Percentiles rank a stretch among this genome's conserved stretches.
Conservation (phyloP, 2,888 invertebrate genomes). For the Lasioglossum vierecki region DNA sequence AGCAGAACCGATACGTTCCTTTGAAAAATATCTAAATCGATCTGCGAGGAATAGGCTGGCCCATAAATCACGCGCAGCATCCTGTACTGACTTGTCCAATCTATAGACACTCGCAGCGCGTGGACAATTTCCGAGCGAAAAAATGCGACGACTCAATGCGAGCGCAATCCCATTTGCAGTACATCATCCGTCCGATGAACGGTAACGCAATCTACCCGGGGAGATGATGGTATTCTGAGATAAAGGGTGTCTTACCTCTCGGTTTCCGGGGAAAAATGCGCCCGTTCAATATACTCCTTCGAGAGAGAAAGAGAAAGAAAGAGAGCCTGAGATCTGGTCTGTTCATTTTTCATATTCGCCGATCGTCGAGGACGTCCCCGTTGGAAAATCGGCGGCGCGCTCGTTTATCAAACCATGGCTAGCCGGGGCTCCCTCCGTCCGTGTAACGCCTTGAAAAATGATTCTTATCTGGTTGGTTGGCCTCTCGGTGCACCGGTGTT, state of each 20-base stretch:
- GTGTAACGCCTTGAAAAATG: slow-evolving; percentile 70
- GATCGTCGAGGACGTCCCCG: slow-evolving; percentile 50
- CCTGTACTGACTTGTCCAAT: slow-evolving; percentile 14
- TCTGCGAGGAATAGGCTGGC: background rate
- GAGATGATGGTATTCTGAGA: slow-evolving; percentile 49
- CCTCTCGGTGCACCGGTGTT: slow-evolving; percentile 62
- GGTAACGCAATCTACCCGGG: slow-evolving; percentile 49
- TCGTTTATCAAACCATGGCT: slow-evolving; percentile 66
- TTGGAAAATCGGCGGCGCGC: slow-evolving; percentile 58
- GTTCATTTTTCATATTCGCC: slow-evolving; percentile 52
- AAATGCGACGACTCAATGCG: slow-evolving; percentile 17
- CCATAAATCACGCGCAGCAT: slow-evolving; percentile 19
- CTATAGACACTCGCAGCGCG: slow-evolving; percentile 12
- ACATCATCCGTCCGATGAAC: slow-evolving; percentile 37
- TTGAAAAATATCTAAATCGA: background rate
- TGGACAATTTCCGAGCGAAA: slow-evolving; percentile 17
- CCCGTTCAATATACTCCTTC: slow-evolving; percentile 9
- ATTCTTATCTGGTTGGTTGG: slow-evolving; percentile 66
- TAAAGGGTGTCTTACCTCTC: slow-evolving; percentile 53
- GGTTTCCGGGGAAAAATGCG: slow-evolving; percentile 50
- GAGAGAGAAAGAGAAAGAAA: background rate
- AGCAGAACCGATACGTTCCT: background rate
- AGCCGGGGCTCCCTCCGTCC: slow-evolving; percentile 28
- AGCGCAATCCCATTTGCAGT: slow-evolving; percentile 56
- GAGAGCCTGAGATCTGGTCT: background rate